Evolutionary conservation across 2,113 vertebrate genomes (phyloP).

Genomic region (Dendrocopos noguchii): DNA sequence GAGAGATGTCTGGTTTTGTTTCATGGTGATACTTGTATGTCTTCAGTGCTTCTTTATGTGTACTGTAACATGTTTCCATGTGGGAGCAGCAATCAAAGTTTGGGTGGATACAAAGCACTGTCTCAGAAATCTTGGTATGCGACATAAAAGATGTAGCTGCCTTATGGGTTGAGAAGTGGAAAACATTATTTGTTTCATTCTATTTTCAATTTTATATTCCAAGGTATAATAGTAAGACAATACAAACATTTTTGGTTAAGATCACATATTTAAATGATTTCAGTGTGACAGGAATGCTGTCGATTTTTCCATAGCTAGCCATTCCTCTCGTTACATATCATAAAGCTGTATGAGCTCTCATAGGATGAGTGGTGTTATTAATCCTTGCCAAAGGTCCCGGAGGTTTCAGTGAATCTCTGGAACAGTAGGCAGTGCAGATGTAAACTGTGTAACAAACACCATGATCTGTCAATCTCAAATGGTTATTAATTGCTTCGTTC

Average conservation of each 20-base stretch:
- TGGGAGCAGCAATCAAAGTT: not conserved
- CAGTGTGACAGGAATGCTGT: not conserved
- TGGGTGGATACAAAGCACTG: not conserved
- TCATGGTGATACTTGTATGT: not conserved
- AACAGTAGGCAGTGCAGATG: not conserved
- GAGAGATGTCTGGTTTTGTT: not conserved
- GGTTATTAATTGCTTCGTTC: not conserved
- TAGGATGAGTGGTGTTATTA: not conserved
- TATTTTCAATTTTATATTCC: fast-evolving
- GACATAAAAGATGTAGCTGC: not conserved
- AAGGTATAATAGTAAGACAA: not conserved
- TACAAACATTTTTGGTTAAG: not conserved
- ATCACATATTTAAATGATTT: not conserved
- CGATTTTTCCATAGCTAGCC: not conserved
- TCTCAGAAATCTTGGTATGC: not conserved
- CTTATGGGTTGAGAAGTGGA: not conserved
- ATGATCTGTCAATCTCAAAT: not conserved
- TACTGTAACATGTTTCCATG: not conserved
- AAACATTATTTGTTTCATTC: not conserved
- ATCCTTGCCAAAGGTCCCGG: not conserved
- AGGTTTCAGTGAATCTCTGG: not conserved
- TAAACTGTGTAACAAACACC: not conserved
- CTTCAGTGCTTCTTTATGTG: not conserved
- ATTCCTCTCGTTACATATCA: not conserved
- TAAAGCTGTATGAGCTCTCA: not conserved